Conservation (phyloP, 2,888 invertebrate species). For the Leucophenga maculata region DNA sequence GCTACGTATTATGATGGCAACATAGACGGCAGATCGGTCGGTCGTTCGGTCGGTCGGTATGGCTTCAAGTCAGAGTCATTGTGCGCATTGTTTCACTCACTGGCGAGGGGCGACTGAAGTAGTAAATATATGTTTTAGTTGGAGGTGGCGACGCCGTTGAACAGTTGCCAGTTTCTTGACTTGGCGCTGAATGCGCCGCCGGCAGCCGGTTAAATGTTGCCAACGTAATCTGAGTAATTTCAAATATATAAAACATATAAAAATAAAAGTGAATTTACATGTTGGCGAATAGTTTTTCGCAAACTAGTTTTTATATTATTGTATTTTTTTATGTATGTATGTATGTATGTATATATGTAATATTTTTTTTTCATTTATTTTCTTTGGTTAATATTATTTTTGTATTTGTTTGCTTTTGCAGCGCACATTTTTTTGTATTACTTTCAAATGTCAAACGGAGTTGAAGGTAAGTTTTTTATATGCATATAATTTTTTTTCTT, state of each 20-base stretch:
- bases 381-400: conserved; percentile 24
- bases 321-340: conserved; percentile 8
- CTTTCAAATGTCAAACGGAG: conserved; percentile 61
- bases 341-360: conserved; percentile 18
- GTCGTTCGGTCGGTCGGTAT: conserved; percentile 41
- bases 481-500: not conserved
- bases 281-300: not conserved
- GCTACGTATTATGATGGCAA: conserved; percentile 38
- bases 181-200: not conserved
- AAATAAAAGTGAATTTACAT: conserved; percentile 53
- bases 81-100: too few species aligned
- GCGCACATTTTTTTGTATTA: conserved; percentile 38
- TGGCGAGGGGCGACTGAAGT: not conserved
- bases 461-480: conserved; percentile 52
- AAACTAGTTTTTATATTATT: conserved; percentile 26
- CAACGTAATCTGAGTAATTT: conserved; percentile 38
- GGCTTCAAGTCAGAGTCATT: not conserved
- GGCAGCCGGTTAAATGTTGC: not conserved
- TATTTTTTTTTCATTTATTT: conserved; percentile 28
- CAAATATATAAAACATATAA: conserved; percentile 46
- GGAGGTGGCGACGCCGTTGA: conserved; percentile 24
- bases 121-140: not conserved
- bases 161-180: conserved; percentile 37
- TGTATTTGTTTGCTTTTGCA: conserved; percentile 42
- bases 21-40: conserved; percentile 40